phyloP scores from a whole-genome alignment of 2,113 vertebrate species.

The Gymnarchus niloticus region DNA sequence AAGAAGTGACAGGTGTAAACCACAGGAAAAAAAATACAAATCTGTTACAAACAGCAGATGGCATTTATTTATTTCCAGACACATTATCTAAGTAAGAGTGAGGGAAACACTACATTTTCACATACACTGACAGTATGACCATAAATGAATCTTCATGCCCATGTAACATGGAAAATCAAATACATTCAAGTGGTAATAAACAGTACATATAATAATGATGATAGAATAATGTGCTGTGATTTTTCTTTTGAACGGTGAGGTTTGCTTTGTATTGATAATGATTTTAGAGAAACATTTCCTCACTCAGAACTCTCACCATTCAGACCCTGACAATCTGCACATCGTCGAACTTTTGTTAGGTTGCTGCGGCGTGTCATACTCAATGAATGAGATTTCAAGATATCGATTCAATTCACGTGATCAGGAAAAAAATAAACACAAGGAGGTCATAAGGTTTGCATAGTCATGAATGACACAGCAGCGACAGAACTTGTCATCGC shows the following conservation, averaged over 20 bases:
- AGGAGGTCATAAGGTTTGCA: not conserved
- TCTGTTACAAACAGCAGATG: conserved; percentile 5
- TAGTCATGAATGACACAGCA: not conserved
- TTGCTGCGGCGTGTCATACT: not conserved
- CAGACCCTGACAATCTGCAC: not conserved
- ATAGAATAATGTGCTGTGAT: not conserved
- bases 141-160: not conserved
- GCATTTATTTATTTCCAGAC: conserved; percentile 8
- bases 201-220: not conserved
- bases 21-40: not conserved
- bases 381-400: not conserved
- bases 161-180: not conserved
- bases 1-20: conserved; percentile 4
- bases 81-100: not conserved
- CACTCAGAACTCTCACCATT: not conserved
- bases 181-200: not conserved
- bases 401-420: not conserved
- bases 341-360: not conserved
- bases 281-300: not conserved
- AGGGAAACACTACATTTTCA: not conserved
- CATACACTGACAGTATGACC: not conserved
- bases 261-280: not conserved
- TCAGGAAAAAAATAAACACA: not conserved
- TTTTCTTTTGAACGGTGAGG: not conserved
- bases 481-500: not conserved